Percentiles rank a stretch among this genome's conserved stretches.
Conservation (phyloP, 1,140 invertebrate genomes). For the Heliconius himera region DNA sequence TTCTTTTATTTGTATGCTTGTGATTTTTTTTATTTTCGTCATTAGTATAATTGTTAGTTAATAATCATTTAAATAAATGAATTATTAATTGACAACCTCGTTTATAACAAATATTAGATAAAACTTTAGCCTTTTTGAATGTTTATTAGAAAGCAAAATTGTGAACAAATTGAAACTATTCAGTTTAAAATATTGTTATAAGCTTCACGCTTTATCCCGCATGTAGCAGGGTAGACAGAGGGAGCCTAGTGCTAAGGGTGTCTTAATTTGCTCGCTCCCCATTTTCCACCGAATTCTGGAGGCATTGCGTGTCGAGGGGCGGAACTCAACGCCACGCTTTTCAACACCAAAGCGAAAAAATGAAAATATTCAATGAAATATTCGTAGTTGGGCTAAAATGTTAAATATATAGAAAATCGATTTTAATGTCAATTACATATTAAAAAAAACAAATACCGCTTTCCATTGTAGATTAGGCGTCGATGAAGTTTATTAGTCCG, state of each 20-base stretch:
- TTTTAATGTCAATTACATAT: not conserved
- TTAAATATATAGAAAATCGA: too few species aligned
- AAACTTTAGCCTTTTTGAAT: not conserved
- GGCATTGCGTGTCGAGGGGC: too few species aligned
- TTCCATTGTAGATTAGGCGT: slow-evolving; percentile 69
- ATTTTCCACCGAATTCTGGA: too few species aligned
- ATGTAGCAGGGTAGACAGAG: too few species aligned
- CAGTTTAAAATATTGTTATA: not conserved
- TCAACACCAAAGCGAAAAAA: too few species aligned
- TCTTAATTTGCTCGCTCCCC: too few species aligned
- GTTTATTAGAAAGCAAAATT: not conserved
- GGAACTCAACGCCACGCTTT: too few species aligned
- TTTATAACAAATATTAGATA: not conserved
- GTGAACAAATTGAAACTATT: not conserved
- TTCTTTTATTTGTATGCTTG: not conserved
- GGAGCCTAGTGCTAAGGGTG: too few species aligned
- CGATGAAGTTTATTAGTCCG: slow-evolving; percentile 64
- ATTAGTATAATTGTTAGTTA: not conserved
- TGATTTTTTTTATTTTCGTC: not conserved
- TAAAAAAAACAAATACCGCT: slow-evolving; percentile 55
- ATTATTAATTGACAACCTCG: not conserved
- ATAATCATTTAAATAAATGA: not conserved
- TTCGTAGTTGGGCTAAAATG: too few species aligned
- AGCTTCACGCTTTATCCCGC: too few species aligned
- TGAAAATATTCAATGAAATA: too few species aligned